A percentile compares a stretch with the other conserved stretches of the same genome.
Evolutionary conservation across 2,888 invertebrate genomes (phyloP).

Genomic region (Rhopalosiphum nymphaeae): DNA sequence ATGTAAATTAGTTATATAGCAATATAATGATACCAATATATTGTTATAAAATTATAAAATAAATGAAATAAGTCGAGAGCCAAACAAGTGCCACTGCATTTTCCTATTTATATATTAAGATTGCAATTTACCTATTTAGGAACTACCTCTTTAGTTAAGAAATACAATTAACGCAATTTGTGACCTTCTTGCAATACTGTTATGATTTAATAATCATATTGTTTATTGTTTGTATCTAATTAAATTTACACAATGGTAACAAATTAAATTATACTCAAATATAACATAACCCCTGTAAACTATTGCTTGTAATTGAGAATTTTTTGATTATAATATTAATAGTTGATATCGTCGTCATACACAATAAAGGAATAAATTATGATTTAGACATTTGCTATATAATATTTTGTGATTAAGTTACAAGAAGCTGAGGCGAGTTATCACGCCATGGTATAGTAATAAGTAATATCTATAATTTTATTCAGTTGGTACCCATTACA

Average conservation of each 20-base stretch:
- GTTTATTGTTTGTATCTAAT: background rate
- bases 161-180: background rate
- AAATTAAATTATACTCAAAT: background rate
- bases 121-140: background rate
- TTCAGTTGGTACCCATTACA: background rate
- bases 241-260: background rate
- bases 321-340: background rate
- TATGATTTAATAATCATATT: background rate
- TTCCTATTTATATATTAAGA: background rate
- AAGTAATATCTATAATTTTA: background rate
- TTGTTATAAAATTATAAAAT: background rate
- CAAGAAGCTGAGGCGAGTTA: background rate
- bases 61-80: background rate
- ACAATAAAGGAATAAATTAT: background rate
- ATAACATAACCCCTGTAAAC: background rate
- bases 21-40: no score
- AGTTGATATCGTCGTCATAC: background rate
- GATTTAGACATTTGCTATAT: background rate
- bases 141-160: background rate
- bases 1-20: background rate
- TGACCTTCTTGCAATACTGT: background rate
- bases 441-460: background rate
- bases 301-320: background rate
- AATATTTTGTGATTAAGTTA: background rate
- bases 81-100: background rate